phyloP scores from a whole-genome alignment of 2,888 invertebrate species.

The Drosophila koepferae region DNA sequence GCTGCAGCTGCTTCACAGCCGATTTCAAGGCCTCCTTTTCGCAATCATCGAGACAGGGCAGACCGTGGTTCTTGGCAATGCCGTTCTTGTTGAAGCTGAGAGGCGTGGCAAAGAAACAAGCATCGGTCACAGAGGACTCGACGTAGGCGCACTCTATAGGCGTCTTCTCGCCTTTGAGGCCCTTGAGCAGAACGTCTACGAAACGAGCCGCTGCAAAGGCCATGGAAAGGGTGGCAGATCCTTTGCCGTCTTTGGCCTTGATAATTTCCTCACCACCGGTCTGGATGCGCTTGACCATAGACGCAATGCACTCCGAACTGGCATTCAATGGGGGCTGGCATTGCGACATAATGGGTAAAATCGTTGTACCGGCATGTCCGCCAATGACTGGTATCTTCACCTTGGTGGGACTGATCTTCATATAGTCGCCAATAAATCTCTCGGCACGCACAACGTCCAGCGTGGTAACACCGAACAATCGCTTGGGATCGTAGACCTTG shows the following conservation, averaged over 20 bases:
- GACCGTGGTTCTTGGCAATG: conserved; percentile 94
- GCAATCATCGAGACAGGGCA: conserved; percentile 91
- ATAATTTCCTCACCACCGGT: conserved; percentile 96
- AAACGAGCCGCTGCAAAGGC: conserved; percentile 97
- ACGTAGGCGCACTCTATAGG: conserved; percentile 96
- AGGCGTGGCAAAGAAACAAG: conserved; percentile 96
- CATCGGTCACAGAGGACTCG: conserved; percentile 92
- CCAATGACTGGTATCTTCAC: conserved; percentile 96
- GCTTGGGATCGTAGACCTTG: conserved; percentile 93
- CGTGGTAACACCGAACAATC: conserved; percentile 97
- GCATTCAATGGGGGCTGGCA: conserved; percentile 92
- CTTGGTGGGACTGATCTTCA: conserved; percentile 91
- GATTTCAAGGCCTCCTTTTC: conserved; percentile 91
- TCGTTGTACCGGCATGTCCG: conserved; percentile 98
- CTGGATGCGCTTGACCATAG: conserved; percentile 95
- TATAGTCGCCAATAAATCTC: conserved; percentile 95
- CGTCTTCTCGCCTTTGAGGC: conserved; percentile 90
- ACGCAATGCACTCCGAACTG: conserved; percentile 90
- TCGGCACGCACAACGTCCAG: conserved; percentile 96
- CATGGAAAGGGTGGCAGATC: conserved; percentile 98
- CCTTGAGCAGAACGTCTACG: conserved; percentile 91
- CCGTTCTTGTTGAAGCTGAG: conserved; percentile 90
- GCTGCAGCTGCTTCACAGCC: conserved; percentile 94
- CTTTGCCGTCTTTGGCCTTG: conserved; percentile 97
- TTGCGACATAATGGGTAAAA: conserved; percentile 97